Evolutionary conservation across 1,140 invertebrate species (phyloP).

Genomic region (Phocides pigmalion): DNA sequence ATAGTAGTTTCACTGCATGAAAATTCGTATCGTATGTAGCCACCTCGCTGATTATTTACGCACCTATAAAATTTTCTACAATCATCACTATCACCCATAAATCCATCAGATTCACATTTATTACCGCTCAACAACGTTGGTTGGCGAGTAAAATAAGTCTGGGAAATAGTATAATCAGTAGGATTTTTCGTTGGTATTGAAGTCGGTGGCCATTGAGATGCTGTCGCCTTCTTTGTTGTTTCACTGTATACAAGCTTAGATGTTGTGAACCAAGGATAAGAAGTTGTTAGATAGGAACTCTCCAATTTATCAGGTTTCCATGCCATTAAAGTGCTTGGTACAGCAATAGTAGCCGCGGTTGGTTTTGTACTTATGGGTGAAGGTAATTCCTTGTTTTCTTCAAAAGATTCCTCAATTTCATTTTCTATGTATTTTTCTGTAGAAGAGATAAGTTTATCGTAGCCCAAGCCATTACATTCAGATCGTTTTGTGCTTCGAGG

Average conservation of each 20-base stretch:
- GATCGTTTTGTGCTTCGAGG: slow-evolving; percentile 85
- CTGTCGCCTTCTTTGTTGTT: neutral
- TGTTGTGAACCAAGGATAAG: slow-evolving; percentile 26
- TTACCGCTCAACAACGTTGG: slow-evolving; percentile 34
- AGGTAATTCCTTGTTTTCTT: slow-evolving; percentile 52
- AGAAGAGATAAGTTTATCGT: slow-evolving; percentile 19
- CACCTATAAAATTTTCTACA: slow-evolving; percentile 92
- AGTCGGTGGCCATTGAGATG: slow-evolving; percentile 4
- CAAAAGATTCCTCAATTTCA: slow-evolving; percentile 50
- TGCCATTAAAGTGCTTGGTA: slow-evolving; percentile 2
- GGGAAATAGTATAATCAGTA: slow-evolving; percentile 1
- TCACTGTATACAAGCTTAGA: slow-evolving; percentile 7
- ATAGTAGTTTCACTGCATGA: slow-evolving; percentile 88
- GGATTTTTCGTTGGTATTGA: slow-evolving; percentile 10
- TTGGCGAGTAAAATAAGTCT: neutral
- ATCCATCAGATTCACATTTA: slow-evolving; percentile 85
- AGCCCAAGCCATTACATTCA: slow-evolving; percentile 78
- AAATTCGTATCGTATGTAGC: slow-evolving; percentile 87
- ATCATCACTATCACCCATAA: slow-evolving; percentile 87
- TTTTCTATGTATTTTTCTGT: slow-evolving; percentile 51
- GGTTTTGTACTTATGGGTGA: slow-evolving; percentile 55
- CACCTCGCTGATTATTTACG: slow-evolving; percentile 85
- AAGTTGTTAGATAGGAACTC: slow-evolving; percentile 21
- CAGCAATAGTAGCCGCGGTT: slow-evolving; percentile 14
- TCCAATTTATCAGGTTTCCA: slow-evolving; percentile 20